phyloP scores from a whole-genome alignment of 1,140 invertebrate genomes.

The Magallana gigas region DNA sequence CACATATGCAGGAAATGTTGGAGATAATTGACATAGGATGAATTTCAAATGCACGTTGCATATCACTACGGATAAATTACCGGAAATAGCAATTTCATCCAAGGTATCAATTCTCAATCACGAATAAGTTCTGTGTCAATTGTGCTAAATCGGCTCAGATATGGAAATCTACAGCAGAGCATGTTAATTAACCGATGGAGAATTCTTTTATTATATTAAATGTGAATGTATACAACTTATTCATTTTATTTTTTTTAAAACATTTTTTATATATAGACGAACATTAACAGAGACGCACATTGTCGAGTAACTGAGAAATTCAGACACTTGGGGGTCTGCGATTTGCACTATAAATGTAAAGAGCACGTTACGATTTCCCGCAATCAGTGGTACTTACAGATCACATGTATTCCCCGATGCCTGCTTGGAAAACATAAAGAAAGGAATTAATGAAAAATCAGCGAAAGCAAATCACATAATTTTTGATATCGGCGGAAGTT shows the following conservation, averaged over 20 bases:
- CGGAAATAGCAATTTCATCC: neutral
- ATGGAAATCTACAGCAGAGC: neutral
- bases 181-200: too few species aligned
- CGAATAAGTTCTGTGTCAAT: neutral
- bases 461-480: neutral
- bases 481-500: neutral
- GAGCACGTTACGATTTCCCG: neutral
- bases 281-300: neutral
- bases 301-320: neutral
- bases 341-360: neutral
- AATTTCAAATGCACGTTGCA: slow-evolving; percentile 22
- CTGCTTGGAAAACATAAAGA: neutral
- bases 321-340: neutral
- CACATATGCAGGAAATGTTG: neutral
- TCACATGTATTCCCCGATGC: neutral
- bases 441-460: neutral
- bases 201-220: too few species aligned
- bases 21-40: neutral
- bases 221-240: too few species aligned
- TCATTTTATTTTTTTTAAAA: too few species aligned
- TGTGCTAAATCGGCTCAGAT: neutral
- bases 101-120: neutral
- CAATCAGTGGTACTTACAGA: neutral
- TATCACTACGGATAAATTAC: slow-evolving; percentile 5
- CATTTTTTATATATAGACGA: neutral